Percentiles rank a stretch among this genome's conserved stretches.
phyloP scores from a whole-genome alignment of 2,113 vertebrate species.

The Cinclus mexicanus region DNA sequence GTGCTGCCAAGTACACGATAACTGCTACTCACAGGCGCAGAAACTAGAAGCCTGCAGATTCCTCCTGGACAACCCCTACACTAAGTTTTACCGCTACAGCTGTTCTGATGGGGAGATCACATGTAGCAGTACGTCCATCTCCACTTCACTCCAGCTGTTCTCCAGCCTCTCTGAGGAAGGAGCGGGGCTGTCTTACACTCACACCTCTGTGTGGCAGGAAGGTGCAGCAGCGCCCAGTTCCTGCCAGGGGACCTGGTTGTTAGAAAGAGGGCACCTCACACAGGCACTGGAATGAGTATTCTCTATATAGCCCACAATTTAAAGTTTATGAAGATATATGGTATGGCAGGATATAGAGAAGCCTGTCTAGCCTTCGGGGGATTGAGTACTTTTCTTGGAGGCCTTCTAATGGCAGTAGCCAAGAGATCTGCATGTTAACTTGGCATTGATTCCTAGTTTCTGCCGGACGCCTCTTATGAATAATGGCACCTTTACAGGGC shows the following conservation, averaged over 20 bases:
- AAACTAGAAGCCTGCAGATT: conserved; percentile 47
- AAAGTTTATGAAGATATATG: neutral
- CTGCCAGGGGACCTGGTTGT: too few species aligned
- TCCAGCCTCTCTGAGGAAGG: neutral
- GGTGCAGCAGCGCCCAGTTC: neutral
- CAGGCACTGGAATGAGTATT: fast-evolving
- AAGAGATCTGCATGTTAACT: neutral
- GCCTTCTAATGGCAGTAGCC: neutral
- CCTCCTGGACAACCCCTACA: conserved; percentile 79
- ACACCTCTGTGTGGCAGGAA: neutral
- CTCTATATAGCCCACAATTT: neutral
- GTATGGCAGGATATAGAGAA: fast-evolving
- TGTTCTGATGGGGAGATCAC: conserved; percentile 72
- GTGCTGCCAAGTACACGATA: conserved; percentile 85
- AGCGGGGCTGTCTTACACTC: fast-evolving
- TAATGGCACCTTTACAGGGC: fast-evolving
- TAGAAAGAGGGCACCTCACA: neutral
- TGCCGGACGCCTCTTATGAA: fast-evolving
- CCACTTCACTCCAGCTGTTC: fast-evolving
- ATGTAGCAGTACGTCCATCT: conserved; percentile 80
- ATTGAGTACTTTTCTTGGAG: neutral
- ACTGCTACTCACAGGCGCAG: conserved; percentile 71
- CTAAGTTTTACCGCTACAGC: conserved; percentile 67
- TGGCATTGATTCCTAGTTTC: fast-evolving
- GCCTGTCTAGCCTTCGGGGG: neutral